Base-by-base conservation (phyloP, 2,113 vertebrate species). In the Labeo catla region DNA sequence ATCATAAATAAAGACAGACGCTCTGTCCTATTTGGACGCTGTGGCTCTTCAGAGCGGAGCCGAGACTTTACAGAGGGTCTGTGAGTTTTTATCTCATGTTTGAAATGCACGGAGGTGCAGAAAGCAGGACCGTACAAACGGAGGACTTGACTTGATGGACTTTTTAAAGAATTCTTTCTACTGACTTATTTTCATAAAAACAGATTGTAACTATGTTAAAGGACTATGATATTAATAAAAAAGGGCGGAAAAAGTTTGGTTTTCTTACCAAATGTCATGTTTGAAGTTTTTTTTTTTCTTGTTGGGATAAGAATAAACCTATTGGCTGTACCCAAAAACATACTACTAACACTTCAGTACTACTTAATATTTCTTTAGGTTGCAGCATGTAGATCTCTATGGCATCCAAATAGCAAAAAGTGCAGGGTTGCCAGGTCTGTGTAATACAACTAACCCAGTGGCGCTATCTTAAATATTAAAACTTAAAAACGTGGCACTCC, bases 161-260 rank as follows among this genome's bases (percentile, higher is more conserved):
- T 89, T 93, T 93, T 93, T 92, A 91, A 89, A 89, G 83, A 89
- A 88, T 88, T 87, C 88, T 92, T 92, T 92, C 86, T 89, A 91
- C 89, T 90, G 90, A 90, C 90, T 77, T 92, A 91, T 93, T 93
- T 93, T 93, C 91, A 90, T 93, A 92, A 92, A 88, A 91, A 91
- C 88, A 88, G 86, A 88, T 89, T 90, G 88, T 90, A 90, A 91
- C 87, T 87, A 87, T 91, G 89, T 89, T 80, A 89, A 91, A 90
- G 87, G 86, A 89, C 87, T 88, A 88, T 90, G 88, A 87, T 90
- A 87, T 90, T 87, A 91, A 91, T 89, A 90, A 90, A 92, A 90
- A 89, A 83, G 77, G 70, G 74, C 68, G 88, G 87, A 83, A 84
- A 85, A 76, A 66, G 49, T 23, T 52, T 81, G 59, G 28, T 79